Conservation (phyloP, 2,888 invertebrate genomes). For the Cephalotes varians region DNA sequence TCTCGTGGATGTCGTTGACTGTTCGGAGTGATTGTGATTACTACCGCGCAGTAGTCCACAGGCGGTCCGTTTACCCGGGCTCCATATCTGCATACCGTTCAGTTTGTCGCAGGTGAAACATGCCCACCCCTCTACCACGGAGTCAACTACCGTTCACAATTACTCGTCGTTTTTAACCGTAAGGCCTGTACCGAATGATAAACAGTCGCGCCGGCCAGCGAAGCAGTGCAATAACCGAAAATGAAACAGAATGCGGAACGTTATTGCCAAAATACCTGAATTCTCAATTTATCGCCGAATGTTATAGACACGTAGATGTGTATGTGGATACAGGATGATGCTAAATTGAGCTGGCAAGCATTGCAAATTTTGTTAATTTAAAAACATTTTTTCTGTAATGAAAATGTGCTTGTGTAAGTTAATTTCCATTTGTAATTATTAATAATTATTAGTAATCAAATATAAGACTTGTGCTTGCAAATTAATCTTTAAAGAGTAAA, state of each 20-base stretch:
- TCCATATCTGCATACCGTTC: conserved; percentile 74
- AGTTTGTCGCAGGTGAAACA: conserved; percentile 66
- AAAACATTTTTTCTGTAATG: not conserved
- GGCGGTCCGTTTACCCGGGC: conserved; percentile 70
- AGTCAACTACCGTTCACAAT: conserved; percentile 63
- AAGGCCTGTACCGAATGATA: conserved; percentile 61
- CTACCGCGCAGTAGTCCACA: conserved; percentile 67
- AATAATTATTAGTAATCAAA: not conserved
- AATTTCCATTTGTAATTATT: no score
- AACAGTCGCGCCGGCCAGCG: conserved; percentile 24
- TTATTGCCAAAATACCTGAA: conserved; percentile 19
- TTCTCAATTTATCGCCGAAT: conserved; percentile 16
- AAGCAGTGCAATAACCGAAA: conserved; percentile 20
- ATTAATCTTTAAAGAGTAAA: not conserved
- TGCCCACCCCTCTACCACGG: conserved; percentile 66
- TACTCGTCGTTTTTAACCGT: conserved; percentile 66
- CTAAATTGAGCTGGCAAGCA: not conserved
- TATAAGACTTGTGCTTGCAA: not conserved
- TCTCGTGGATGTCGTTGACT: conserved; percentile 68
- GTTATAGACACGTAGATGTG: not conserved
- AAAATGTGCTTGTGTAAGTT: not conserved
- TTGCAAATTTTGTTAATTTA: not conserved
- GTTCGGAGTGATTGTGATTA: conserved; percentile 68
- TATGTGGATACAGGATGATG: not conserved
- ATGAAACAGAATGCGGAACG: not conserved